phyloP scores from a whole-genome alignment of 2,113 vertebrate species.

The Phodopus roborovskii region DNA sequence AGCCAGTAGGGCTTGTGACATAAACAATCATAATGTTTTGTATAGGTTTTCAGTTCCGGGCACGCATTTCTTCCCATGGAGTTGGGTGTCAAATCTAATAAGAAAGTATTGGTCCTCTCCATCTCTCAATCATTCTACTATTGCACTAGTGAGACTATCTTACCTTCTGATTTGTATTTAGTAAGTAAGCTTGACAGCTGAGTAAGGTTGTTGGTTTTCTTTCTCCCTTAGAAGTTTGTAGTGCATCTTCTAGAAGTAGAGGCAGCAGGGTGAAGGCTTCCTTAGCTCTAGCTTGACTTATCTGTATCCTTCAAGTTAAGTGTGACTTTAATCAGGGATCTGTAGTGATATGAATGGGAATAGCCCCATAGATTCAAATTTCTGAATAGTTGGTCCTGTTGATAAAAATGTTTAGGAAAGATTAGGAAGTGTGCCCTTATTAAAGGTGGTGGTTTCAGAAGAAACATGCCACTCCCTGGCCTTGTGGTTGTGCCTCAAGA shows the following conservation, averaged over 20 bases:
- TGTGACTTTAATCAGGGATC: background rate
- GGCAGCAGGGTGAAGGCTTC: too few species aligned
- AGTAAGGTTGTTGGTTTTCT: background rate
- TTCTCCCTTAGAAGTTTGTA: background rate
- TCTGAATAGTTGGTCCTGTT: background rate
- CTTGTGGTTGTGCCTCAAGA: background rate
- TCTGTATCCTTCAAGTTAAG: background rate
- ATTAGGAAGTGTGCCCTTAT: background rate
- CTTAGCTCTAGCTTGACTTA: background rate
- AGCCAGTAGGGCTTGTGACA: background rate
- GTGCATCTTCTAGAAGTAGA: background rate
- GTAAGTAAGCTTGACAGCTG: too few species aligned
- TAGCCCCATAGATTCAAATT: background rate
- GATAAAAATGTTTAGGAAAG: background rate
- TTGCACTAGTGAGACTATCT: too few species aligned
- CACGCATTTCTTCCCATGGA: background rate
- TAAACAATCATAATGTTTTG: background rate
- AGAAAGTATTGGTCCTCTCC: background rate
- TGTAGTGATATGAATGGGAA: background rate
- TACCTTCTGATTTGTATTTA: background rate
- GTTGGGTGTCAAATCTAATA: too few species aligned
- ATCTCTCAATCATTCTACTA: background rate
- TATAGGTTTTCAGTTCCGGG: background rate
- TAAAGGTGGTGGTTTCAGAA: background rate
- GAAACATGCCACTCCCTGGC: background rate